phyloP scores from a whole-genome alignment of 2,888 invertebrate species.

The Cephus pygmeus region DNA sequence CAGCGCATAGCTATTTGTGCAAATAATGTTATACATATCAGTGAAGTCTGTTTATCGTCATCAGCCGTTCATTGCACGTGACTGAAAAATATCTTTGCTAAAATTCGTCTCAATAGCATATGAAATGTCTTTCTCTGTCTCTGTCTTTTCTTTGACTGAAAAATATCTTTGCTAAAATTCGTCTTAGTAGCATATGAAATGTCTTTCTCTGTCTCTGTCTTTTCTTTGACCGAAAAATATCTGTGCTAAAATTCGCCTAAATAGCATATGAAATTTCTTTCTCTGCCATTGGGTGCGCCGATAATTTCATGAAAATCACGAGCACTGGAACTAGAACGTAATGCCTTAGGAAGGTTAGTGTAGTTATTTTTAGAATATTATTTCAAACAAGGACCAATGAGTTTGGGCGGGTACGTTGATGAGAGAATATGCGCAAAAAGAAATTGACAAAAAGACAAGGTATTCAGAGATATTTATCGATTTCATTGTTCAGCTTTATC shows the following conservation, averaged over 20 bases:
- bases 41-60: neutral
- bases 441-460: neutral
- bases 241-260: no score
- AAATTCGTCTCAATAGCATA: neutral
- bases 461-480: neutral
- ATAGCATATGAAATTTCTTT: neutral
- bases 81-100: neutral
- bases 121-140: neutral
- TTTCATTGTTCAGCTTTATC: neutral
- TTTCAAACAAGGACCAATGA: neutral
- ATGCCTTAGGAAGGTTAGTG: neutral
- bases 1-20: neutral
- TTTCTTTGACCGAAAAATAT: no score
- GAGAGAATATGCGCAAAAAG: neutral
- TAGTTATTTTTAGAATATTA: neutral
- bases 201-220: no score
- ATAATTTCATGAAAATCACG: neutral
- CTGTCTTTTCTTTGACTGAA: no score
- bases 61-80: neutral
- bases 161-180: no score
- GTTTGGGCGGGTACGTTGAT: neutral
- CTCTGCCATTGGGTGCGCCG: neutral
- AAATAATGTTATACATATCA: neutral
- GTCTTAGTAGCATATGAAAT: no score
- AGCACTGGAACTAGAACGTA: neutral